These are phyloP conservation scores for Aspidiotus destructor DNA, from an alignment of 2,888 invertebrate genomes.

Conservation along the genomic window DNA sequence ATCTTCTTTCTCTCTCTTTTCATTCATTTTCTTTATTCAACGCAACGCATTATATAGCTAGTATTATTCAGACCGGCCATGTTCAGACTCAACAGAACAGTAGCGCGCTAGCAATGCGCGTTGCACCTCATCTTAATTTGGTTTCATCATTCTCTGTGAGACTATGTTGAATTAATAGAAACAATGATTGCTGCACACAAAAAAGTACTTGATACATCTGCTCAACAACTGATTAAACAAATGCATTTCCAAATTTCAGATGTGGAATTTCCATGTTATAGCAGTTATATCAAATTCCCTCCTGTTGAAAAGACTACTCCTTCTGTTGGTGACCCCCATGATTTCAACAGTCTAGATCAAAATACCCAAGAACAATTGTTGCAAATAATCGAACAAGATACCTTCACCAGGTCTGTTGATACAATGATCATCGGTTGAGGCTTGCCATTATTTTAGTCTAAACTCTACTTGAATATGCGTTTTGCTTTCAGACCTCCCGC, in stretches of 20 bases:
- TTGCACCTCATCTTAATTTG: too few species aligned
- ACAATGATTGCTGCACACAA: too few species aligned
- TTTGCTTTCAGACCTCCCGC: conserved; percentile 49
- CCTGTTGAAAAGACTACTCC: conserved; percentile 43
- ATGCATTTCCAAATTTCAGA: conserved; percentile 37
- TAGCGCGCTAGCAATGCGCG: too few species aligned
- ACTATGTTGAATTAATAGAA: too few species aligned
- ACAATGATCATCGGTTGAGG: not conserved
- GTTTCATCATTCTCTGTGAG: too few species aligned
- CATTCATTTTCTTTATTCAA: not conserved
- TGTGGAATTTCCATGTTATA: conserved; percentile 54
- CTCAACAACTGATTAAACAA: too few species aligned
- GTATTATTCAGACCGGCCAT: too few species aligned
- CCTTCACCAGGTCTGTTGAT: conserved; percentile 50
- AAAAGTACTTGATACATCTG: too few species aligned
- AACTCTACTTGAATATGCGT: not conserved
- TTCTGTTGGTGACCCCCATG: conserved; percentile 47
- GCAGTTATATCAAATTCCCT: conserved; percentile 56
- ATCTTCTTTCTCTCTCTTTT: too few species aligned
- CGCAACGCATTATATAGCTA: too few species aligned
- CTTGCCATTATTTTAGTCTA: not conserved
- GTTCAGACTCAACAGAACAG: too few species aligned
- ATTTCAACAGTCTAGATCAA: conserved; percentile 71
- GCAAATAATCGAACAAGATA: conserved; percentile 65
- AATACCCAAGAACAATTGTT: conserved; percentile 65